Base-by-base conservation (phyloP, 2,888 invertebrate genomes). In the Idaea aversata region DNA sequence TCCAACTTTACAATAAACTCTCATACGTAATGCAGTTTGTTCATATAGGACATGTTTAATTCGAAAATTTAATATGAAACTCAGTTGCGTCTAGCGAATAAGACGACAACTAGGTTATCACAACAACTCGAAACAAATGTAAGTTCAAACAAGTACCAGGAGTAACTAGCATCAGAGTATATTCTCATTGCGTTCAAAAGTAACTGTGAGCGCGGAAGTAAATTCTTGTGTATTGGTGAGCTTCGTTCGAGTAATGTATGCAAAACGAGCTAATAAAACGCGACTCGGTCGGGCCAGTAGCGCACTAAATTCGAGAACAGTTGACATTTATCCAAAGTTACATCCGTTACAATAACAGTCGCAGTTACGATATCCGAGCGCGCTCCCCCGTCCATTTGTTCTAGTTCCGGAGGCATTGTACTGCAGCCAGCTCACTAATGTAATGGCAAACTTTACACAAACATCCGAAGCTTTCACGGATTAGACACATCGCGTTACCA, bases 241-340 rank as follows among this genome's bases (percentile, higher is more conserved):
- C 75, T 74, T 74, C 76, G 80, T 74, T 74, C 76, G 80, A 74
- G 81, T 88, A 89, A 88, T 89, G 82, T 87, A 91, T 89, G 87
- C 89, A 87, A 85, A 87, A 85, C 86, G 87, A 85, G 85, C 89
- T 90, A 91, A 91, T 90, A 91, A 88, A 90, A 86, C 82, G 84
- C 84, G 80, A 83, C 78, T 83, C 83, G 85, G 80, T 81, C 82
- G 85, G 80, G 76, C 76, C 81, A 81, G 80, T 78, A 77, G 79
- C 82, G 87, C 87, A 86, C 80, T 91, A 90, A 90, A 91, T 91
- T 89, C 84, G 83, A 84, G 86, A 84, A 85, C 86, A 87, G 88
- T 89, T 88, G 91, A 92, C 91, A 85, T 90, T 91, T 91, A 92
- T 91, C 88, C 91, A 88, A 90, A 91, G 89, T 90, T 88, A 90